Percentiles rank a stretch among this genome's conserved stretches.
Evolutionary conservation across 2,113 vertebrate genomes (phyloP).

Genomic region (Peromyscus leucopus): DNA sequence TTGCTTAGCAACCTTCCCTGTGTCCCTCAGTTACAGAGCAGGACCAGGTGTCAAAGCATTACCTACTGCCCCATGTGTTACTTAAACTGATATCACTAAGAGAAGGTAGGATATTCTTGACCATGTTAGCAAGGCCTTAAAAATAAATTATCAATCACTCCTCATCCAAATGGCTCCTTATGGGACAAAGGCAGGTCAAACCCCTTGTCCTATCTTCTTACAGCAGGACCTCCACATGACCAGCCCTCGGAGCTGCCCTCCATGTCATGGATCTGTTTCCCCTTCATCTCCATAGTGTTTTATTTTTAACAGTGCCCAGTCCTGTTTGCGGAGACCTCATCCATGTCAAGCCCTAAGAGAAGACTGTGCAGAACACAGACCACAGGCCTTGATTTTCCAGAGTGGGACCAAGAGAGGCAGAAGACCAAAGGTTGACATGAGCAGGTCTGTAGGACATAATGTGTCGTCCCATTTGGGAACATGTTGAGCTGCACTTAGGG

Average conservation of each 20-base stretch:
- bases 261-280: rapidly evolving
- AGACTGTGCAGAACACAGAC: neutral
- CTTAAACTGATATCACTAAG: neutral
- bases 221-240: neutral
- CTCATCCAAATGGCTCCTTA: neutral
- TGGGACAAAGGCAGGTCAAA: neutral
- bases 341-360: neutral
- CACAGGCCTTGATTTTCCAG: neutral
- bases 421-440: neutral
- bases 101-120: neutral
- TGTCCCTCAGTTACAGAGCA: neutral
- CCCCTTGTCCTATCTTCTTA: rapidly evolving
- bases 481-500: neutral
- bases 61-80: neutral
- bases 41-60: neutral
- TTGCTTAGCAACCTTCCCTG: too few relatives aligned
- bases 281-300: too few relatives aligned
- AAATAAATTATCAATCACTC: neutral
- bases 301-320: neutral
- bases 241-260: neutral
- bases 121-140: neutral
- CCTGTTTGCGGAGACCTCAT: neutral
- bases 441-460: neutral
- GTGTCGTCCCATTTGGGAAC: neutral
- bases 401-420: neutral